Conservation (phyloP, 2,888 invertebrate species). For the Taenaris catops region DNA sequence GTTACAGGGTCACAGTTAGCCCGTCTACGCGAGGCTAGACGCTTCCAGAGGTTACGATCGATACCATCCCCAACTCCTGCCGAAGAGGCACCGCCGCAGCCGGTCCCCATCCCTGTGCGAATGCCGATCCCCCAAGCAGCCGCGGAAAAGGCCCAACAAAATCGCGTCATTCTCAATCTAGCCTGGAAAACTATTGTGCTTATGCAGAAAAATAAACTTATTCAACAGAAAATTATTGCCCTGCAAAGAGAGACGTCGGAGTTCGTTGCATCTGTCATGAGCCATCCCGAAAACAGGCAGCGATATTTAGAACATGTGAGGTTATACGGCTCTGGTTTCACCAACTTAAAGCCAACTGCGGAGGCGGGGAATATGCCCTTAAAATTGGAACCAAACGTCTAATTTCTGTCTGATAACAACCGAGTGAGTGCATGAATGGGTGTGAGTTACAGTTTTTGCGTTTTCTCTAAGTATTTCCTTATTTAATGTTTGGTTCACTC, state of each 20-base stretch:
- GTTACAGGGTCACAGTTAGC: constrained; percentile 53
- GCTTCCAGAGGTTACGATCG: constrained; percentile 49
- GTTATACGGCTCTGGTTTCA: constrained; percentile 34
- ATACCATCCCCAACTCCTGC: constrained; percentile 32
- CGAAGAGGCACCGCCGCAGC: constrained; percentile 29
- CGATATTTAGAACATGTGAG: constrained; percentile 51
- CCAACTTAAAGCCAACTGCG: constrained; percentile 26
- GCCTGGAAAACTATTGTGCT: constrained; percentile 82
- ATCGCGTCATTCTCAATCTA: constrained; percentile 78
- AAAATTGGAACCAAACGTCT: constrained; percentile 38
- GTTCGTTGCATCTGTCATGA: constrained; percentile 80
- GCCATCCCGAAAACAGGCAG: constrained; percentile 64
- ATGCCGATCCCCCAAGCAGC: constrained; percentile 17
- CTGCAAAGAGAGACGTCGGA: constrained; percentile 82
- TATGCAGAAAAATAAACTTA: constrained; percentile 80
- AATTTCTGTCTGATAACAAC: constrained; percentile 14
- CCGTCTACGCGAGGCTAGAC: constrained; percentile 56
- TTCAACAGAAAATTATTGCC: constrained; percentile 80
- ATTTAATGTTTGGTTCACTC: constrained; percentile 5
- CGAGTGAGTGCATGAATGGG: constrained; percentile 17
- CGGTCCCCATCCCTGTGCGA: constrained; percentile 7
- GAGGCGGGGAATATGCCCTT: constrained; percentile 34
- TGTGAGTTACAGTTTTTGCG: constrained; percentile 11
- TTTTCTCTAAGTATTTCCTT: not conserved
- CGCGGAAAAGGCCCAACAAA: constrained; percentile 49